phyloP scores from a whole-genome alignment of 2,888 invertebrate genomes.

The Copidosoma aretas region DNA sequence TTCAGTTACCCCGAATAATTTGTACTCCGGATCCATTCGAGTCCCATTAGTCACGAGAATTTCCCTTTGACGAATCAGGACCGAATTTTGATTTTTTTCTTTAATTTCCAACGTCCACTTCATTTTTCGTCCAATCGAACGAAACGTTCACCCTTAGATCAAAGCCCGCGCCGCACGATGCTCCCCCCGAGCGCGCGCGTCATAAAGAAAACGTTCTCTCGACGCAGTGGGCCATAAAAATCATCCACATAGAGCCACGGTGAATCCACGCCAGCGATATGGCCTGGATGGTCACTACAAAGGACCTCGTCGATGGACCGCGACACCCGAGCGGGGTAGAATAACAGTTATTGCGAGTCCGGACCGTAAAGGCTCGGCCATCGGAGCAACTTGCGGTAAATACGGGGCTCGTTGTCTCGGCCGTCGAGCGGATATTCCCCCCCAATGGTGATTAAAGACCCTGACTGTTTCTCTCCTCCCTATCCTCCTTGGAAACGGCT shows the following conservation, averaged over 20 bases:
- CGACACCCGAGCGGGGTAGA: neutral
- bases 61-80: too few relatives aligned
- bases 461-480: neutral
- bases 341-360: neutral
- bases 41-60: too few relatives aligned
- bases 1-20: too few relatives aligned
- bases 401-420: neutral
- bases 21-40: too few relatives aligned
- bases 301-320: neutral
- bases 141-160: too few relatives aligned
- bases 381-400: neutral
- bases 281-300: neutral
- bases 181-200: neutral
- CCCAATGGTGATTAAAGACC: neutral
- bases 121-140: too few relatives aligned
- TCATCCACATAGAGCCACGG: neutral
- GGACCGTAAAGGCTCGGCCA: neutral
- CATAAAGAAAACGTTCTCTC: neutral
- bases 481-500: neutral
- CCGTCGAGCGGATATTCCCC: neutral
- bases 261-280: neutral
- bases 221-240: neutral
- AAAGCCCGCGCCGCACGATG: neutral
- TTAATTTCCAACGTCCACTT: too few relatives aligned
- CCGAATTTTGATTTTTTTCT: too few relatives aligned